Evolutionary conservation across 2,797 vertebrate genomes (phyloP).

Genomic region (Semotilus atromaculatus): DNA sequence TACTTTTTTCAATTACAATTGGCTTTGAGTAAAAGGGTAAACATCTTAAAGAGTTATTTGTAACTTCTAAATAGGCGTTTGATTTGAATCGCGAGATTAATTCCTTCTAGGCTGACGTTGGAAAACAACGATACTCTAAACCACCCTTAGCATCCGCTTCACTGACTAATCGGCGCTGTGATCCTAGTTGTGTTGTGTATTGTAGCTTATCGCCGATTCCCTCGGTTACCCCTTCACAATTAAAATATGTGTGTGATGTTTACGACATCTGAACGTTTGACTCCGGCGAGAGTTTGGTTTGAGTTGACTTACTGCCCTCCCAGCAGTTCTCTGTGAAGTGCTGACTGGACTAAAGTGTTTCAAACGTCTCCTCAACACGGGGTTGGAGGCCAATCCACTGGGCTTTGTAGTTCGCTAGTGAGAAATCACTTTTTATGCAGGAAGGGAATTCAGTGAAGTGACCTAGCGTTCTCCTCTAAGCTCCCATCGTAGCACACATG

Average conservation of each 20-base stretch:
- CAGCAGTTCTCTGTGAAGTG: conserved; percentile 66
- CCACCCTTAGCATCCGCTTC: conserved; percentile 14
- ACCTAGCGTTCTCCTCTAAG: conserved; percentile 17
- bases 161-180: conserved; percentile 32
- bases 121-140: background rate
- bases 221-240: conserved; percentile 35
- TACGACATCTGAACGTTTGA: conserved; percentile 66
- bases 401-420: conserved; percentile 61
- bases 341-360: conserved; percentile 71
- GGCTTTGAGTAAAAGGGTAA: conserved; percentile 32
- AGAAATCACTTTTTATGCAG: conserved; percentile 60
- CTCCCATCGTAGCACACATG: background rate
- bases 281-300: conserved; percentile 71
- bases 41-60: conserved; percentile 55
- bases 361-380: conserved; percentile 58
- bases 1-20: conserved; percentile 43
- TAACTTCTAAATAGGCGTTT: conserved; percentile 47
- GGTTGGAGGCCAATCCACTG: conserved; percentile 59
- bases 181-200: conserved; percentile 29
- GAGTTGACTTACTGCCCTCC: conserved; percentile 42
- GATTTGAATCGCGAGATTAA: conserved; percentile 34
- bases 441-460: conserved; percentile 56
- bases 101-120: conserved; percentile 26
- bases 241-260: conserved; percentile 73
- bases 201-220: conserved; percentile 31